Base-by-base conservation (phyloP, 1,140 invertebrate genomes). In the Holcopasites calliopsidis region DNA sequence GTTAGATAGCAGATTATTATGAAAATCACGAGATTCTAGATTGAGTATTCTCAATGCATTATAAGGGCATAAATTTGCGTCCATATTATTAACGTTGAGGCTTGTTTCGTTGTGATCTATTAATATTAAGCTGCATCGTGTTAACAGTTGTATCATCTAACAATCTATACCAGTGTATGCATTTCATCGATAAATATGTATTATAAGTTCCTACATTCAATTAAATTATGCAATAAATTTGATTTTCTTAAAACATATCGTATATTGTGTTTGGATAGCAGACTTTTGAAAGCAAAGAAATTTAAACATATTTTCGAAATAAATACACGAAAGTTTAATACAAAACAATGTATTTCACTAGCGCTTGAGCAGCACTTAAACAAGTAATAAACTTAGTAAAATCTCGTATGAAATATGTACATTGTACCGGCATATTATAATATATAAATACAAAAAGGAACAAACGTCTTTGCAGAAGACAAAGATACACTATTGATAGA, bases 361-460 rank as follows among this genome's bases (percentile, higher is more conserved):
- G 50, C n/a, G 16, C 38, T n/a, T n/a, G 26, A 66, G 7, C 10
- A 26, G 38, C 38, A 66, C 28, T 54, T 40, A 65, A 66, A 47
- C 38, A 64, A 64, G 31, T 54, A 66, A 47, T 66, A 66, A 66
- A 50, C 42, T 1, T 60, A 33, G 5, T 71, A 50, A 60, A 71
- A 60, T 71, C 23, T 60, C 60, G n/a, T 49, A 69, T 49, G 55
- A 49, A 44, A 65, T 73, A 73, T 73, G 49, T 65, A 73, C 71
- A 73, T 23, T 44, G 10, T 49, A 31, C 65, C 10, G 52, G 13
- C 11, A 26, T 0, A n/a, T 47, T 74, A 21, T 21, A 44, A 16
- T 47, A 47, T 66, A 66, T 55, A 66, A 55, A 52, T 62, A 65
- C 5, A 69, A 75, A 69, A 69, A 31, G 40, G 55, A 75, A 58